These are phyloP conservation scores for Rhimphoctona megacephalus DNA, from an alignment of 2,888 invertebrate species.

Conservation along the genomic window DNA sequence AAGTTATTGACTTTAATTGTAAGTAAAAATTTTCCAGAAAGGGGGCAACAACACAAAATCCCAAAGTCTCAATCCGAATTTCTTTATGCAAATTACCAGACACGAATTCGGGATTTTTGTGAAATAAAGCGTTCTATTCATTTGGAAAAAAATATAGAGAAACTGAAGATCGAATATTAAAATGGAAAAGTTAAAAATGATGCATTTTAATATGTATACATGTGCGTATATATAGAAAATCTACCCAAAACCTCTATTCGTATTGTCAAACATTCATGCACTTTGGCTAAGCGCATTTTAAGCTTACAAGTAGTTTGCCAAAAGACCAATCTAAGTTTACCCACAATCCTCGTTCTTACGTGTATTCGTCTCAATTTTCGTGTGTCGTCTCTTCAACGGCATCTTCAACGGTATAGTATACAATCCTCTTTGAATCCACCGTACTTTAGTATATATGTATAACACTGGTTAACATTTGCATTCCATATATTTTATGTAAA, in stretches of 20 bases:
- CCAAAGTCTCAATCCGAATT: background rate
- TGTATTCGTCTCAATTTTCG: conserved; percentile 45
- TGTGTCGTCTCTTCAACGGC: conserved; percentile 10
- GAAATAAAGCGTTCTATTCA: background rate
- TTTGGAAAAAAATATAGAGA: background rate
- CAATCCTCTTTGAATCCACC: conserved; percentile 6
- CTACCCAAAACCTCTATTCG: conserved; percentile 79
- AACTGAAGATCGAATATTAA: background rate
- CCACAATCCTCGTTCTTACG: conserved; percentile 48
- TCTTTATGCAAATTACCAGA: background rate
- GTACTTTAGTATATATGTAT: background rate
- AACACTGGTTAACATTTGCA: conserved; percentile 37
- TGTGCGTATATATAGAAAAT: conserved; percentile 72
- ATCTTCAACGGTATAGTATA: conserved; percentile 32
- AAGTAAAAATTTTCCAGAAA: background rate
- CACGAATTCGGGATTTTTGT: background rate
- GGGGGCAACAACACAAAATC: background rate
- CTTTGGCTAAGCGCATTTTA: conserved; percentile 79
- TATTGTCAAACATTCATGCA: conserved; percentile 83
- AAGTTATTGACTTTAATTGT: background rate
- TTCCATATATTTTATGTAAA: conserved; percentile 54
- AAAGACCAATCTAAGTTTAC: conserved; percentile 69
- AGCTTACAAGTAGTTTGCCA: conserved; percentile 73
- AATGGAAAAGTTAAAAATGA: conserved; percentile 50
- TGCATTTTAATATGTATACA: conserved; percentile 66